phyloP scores from a whole-genome alignment of 2,113 vertebrate species.

The Solea solea region DNA sequence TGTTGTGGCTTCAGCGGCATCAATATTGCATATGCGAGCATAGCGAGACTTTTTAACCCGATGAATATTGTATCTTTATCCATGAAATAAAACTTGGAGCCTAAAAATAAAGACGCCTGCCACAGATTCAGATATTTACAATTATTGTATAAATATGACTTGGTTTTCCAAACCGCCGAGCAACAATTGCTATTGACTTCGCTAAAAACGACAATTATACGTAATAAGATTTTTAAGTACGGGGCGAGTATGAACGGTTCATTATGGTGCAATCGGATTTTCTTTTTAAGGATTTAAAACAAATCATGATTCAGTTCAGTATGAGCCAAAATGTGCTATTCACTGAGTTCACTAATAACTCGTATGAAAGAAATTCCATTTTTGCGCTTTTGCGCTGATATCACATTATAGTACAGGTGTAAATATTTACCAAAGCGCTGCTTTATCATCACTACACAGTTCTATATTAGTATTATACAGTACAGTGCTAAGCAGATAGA shows the following conservation, averaged over 20 bases:
- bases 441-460: not conserved
- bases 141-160: not conserved
- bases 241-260: too few relatives aligned
- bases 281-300: too few relatives aligned
- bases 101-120: not conserved
- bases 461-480: slow-evolving; percentile 4
- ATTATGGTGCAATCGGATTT: too few relatives aligned
- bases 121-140: not conserved
- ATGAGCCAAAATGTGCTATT: not conserved
- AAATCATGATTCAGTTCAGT: not conserved
- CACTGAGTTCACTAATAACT: not conserved
- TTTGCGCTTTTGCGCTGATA: not conserved
- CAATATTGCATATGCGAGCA: slow-evolving; percentile 21
- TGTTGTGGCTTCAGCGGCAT: not conserved
- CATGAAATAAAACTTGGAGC: slow-evolving; percentile 27
- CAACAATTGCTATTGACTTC: too few relatives aligned
- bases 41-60: slow-evolving; percentile 17
- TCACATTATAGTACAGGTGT: not conserved
- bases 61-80: slow-evolving; percentile 41
- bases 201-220: too few relatives aligned
- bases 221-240: too few relatives aligned
- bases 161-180: not conserved
- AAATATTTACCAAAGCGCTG: not conserved
- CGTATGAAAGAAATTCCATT: not conserved
- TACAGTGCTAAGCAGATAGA: not conserved